Base-by-base conservation (phyloP, 1,140 invertebrate species). In the Drosophila biarmipes region DNA sequence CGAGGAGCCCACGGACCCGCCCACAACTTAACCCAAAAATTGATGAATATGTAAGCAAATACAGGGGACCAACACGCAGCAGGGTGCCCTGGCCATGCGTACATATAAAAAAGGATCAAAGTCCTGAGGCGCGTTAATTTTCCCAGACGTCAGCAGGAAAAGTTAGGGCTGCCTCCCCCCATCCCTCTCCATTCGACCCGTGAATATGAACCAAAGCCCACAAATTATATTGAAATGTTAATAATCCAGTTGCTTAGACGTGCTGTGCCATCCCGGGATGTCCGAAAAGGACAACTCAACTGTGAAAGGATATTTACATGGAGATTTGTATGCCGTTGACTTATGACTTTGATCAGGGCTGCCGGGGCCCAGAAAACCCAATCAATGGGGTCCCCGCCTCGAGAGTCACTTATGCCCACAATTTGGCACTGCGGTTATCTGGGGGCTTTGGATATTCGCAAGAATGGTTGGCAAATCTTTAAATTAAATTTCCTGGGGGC, bases 201-300 rank as follows among this genome's bases (percentile, higher is more conserved):
- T 19, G 61, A 78, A 78, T 78, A 78, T 78, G 67, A 78, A 64
- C 55, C 53, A 35, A 35, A 37, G 45, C 7, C 45, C 84, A 77
- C 84, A 89, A 89, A 89, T 89, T 89, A 89, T 89, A 89, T 90
- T 89, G 84, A 89, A 89, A 89, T 89, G 84, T 89, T 89, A 84
- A 89, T 89, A 89, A 89, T 89, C 84, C 84, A 89, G 85, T 89
- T 84, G 84, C 84, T 73, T 77, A 77, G 82, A 78, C 74, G 78
- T 86, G 82, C 78, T 80, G 77, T 46, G 81, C 62, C 51, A 46
- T 46, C 48, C 45, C 67, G 35, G 66, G 61, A 45, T 69, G 63
- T 69, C 58, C 40, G 63, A 87, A 89, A 89, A 84, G 84, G 84
- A 89, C 84, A 89, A 78, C 81, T 86, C 74, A 74, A 78, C 82